Conservation (phyloP, 2,888 invertebrate genomes). For the Nemotelus pantherinus region DNA sequence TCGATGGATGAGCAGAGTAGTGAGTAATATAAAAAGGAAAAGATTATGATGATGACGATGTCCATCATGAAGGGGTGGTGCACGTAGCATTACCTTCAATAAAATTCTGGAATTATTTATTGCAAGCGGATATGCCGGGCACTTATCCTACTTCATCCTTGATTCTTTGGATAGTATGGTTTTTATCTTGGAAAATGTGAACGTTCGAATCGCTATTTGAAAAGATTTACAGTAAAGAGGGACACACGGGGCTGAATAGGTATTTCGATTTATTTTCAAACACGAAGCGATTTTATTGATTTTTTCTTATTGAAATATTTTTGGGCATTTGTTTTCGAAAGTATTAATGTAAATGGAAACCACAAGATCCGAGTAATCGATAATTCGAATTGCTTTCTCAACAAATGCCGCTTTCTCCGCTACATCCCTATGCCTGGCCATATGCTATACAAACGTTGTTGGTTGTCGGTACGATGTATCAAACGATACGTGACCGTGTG, state of each 20-base stretch:
- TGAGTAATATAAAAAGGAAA: constrained; percentile 30
- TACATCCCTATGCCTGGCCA: neutral
- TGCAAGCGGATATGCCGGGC: constrained; percentile 46
- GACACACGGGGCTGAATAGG: too few relatives aligned
- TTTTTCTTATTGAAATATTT: too few relatives aligned
- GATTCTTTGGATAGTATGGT: constrained; percentile 5
- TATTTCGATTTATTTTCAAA: too few relatives aligned
- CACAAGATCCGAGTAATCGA: too few relatives aligned
- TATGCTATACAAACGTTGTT: constrained; percentile 23
- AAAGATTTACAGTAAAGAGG: too few relatives aligned
- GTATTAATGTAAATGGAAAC: too few relatives aligned
- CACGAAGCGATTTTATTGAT: too few relatives aligned
- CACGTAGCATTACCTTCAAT: constrained; percentile 45
- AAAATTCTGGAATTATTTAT: constrained; percentile 51
- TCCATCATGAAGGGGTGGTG: constrained; percentile 33
- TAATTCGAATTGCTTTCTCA: too few relatives aligned
- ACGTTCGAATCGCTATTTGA: too few relatives aligned
- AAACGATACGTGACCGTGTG: constrained; percentile 36
- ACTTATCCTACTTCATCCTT: constrained; percentile 45
- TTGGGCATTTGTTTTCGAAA: too few relatives aligned
- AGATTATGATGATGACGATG: constrained; percentile 17
- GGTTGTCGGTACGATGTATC: constrained; percentile 18
- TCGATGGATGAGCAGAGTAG: neutral
- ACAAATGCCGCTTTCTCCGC: neutral
- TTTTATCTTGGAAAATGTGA: constrained; percentile 27